Evolutionary conservation across 2,888 invertebrate species (phyloP).

Genomic region (Anticlea derivata): DNA sequence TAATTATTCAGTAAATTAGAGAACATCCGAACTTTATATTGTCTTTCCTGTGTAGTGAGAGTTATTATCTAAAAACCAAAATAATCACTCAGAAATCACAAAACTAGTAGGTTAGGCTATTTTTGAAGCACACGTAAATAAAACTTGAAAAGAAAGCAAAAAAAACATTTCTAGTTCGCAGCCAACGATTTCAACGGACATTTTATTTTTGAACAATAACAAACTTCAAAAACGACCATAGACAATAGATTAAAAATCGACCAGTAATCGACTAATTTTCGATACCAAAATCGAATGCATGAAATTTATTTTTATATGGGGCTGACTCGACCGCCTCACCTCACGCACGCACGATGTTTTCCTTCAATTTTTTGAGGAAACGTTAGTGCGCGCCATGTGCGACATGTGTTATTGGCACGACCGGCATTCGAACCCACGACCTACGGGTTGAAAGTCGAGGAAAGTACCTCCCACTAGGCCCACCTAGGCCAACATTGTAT

Average conservation of each 20-base stretch:
- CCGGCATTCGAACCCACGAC: too few relatives aligned
- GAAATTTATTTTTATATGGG: too few relatives aligned
- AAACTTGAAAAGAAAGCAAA: conserved; percentile 37
- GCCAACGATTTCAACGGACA: conserved; percentile 49
- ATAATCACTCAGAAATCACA: conserved; percentile 20
- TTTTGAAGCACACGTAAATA: conserved; percentile 24
- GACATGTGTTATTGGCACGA: too few relatives aligned
- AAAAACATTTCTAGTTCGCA: conserved; percentile 36
- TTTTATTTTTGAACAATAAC: conserved; percentile 42
- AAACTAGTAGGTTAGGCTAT: conserved; percentile 35
- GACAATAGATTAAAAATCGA: neutral
- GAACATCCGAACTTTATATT: conserved; percentile 59
- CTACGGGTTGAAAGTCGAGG: too few relatives aligned
- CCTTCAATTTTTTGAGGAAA: too few relatives aligned
- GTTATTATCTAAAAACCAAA: conserved; percentile 1
- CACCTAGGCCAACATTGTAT: too few relatives aligned
- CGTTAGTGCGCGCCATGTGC: too few relatives aligned
- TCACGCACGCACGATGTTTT: too few relatives aligned
- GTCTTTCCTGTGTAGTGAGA: neutral
- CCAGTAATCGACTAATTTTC: neutral
- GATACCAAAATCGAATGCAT: too few relatives aligned
- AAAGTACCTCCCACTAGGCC: too few relatives aligned
- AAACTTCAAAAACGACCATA: conserved; percentile 9
- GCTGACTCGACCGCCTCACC: too few relatives aligned
- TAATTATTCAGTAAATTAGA: conserved; percentile 51